Conservation (phyloP, 2,113 vertebrate genomes). For the Cheirogaleus medius region DNA sequence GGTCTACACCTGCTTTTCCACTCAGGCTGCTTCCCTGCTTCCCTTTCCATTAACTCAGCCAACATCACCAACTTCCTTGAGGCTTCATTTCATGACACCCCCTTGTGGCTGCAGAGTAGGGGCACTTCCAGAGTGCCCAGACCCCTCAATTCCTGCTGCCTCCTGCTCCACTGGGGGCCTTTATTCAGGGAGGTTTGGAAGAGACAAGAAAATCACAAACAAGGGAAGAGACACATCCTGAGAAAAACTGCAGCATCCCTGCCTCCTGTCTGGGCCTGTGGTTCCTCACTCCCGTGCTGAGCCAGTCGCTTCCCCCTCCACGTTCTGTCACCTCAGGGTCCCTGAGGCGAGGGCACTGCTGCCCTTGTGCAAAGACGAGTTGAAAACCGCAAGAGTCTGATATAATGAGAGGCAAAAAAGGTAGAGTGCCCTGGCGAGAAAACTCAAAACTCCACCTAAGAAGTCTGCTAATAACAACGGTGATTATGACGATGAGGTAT, state of each 20-base stretch:
- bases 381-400: neutral
- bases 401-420: neutral
- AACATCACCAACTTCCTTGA: neutral
- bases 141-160: neutral
- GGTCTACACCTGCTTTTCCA: neutral
- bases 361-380: neutral
- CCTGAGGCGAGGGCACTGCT: neutral
- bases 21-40: neutral
- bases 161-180: neutral
- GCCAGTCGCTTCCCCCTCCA: neutral
- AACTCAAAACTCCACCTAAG: neutral
- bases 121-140: neutral
- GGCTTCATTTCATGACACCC: fast-evolving
- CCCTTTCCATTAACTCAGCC: neutral
- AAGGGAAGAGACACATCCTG: neutral
- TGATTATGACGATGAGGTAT: neutral
- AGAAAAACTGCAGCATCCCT: neutral
- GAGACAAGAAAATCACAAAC: neutral
- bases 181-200: neutral
- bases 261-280: neutral
- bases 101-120: neutral
- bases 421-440: neutral
- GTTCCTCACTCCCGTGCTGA: neutral
- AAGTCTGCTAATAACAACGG: neutral
- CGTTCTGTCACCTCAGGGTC: neutral